Percentiles rank a stretch among this genome's conserved stretches.
phyloP scores from a whole-genome alignment of 2,888 invertebrate genomes.

The Catocala fraxini region DNA sequence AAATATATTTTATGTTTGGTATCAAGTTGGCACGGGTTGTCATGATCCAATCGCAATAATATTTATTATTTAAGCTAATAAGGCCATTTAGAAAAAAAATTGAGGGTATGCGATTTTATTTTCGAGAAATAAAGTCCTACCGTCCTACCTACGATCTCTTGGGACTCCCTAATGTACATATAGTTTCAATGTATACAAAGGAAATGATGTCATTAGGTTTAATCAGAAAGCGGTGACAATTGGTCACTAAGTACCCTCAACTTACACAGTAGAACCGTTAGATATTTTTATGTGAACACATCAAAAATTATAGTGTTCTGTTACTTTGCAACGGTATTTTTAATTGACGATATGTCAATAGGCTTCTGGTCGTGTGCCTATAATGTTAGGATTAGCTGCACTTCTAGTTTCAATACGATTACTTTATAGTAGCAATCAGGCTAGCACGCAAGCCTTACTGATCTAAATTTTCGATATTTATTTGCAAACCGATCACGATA shows the following conservation, averaged over 20 bases:
- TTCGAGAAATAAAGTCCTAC: too few species aligned
- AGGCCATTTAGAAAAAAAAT: too few species aligned
- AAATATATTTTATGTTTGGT: too few species aligned
- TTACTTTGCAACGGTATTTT: conserved; percentile 10
- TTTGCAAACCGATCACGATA: conserved; percentile 46
- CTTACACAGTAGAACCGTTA: conserved; percentile 10
- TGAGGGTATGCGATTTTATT: too few species aligned
- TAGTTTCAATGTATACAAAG: background rate
- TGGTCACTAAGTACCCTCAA: background rate
- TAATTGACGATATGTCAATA: conserved; percentile 29
- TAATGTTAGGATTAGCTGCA: conserved; percentile 48
- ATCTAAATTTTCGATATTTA: conserved; percentile 51
- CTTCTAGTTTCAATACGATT: conserved; percentile 44
- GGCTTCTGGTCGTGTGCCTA: conserved; percentile 25
- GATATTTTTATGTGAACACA: conserved; percentile 7
- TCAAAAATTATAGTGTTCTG: background rate
- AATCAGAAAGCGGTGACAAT: conserved; percentile 2
- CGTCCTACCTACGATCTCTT: too few species aligned
- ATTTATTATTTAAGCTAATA: too few species aligned
- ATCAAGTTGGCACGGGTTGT: too few species aligned
- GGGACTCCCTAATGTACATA: too few species aligned
- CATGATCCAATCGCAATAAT: too few species aligned
- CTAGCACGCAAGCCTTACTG: conserved; percentile 48
- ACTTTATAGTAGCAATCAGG: conserved; percentile 50
- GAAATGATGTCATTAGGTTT: background rate